Evolutionary conservation across 1,140 invertebrate species (phyloP).

Genomic region (Drosophila suzukii): DNA sequence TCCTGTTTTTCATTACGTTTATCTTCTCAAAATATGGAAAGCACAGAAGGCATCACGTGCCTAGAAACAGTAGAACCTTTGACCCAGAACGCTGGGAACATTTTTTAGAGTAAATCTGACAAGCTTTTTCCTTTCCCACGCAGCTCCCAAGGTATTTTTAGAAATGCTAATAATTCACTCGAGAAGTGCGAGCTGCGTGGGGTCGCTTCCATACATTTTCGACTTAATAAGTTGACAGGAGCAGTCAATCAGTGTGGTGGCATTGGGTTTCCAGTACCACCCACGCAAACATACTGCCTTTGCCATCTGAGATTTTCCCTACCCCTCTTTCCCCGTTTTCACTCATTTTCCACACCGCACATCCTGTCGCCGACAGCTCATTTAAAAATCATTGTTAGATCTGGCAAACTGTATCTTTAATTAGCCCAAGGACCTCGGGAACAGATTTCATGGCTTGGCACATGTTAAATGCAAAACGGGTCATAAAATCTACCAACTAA

Average conservation of each 20-base stretch:
- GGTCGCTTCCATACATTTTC: constrained; percentile 32
- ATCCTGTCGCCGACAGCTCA: constrained; percentile 35
- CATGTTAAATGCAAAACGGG: constrained; percentile 75
- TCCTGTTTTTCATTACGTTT: background rate
- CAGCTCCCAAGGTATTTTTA: constrained; percentile 58
- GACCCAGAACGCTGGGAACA: constrained; percentile 1
- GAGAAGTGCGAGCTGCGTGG: constrained; percentile 36
- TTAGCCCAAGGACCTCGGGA: constrained; percentile 58
- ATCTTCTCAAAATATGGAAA: background rate
- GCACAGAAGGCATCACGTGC: background rate
- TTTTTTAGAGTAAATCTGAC: constrained; percentile 19
- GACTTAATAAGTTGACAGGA: constrained; percentile 79
- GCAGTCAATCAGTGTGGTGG: constrained; percentile 67
- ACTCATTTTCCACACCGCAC: constrained; percentile 9
- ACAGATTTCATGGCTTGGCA: constrained; percentile 66
- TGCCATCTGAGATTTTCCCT: constrained; percentile 1
- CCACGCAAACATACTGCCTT: constrained; percentile 27
- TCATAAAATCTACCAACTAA: constrained; percentile 77
- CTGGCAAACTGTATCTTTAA: constrained; percentile 57
- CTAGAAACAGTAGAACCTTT: constrained; percentile 7
- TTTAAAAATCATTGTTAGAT: constrained; percentile 61
- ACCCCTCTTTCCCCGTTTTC: background rate
- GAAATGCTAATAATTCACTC: constrained; percentile 59
- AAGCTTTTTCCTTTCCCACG: constrained; percentile 9
- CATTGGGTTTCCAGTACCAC: constrained; percentile 12